These are phyloP conservation scores for Squalus acanthias DNA, from an alignment of 2,797 vertebrate species.

Conservation along the genomic window DNA sequence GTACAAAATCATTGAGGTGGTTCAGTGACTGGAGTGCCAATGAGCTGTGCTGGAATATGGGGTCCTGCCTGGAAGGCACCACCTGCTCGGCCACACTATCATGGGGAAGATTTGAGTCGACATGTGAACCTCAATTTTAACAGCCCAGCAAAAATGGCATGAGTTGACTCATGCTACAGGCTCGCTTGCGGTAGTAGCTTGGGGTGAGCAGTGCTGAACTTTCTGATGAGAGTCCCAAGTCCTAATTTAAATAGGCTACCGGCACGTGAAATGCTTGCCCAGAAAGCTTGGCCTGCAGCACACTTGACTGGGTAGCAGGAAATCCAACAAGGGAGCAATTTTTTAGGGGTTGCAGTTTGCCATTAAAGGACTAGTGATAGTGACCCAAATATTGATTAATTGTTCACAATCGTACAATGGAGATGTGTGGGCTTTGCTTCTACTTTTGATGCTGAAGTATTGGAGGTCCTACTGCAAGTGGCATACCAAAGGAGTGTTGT, in stretches of 20 bases:
- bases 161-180: neutral
- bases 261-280: neutral
- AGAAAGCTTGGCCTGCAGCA: neutral
- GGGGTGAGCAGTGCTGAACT: neutral
- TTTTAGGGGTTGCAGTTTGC: neutral
- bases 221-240: neutral
- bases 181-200: neutral
- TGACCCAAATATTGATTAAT: neutral
- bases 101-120: neutral
- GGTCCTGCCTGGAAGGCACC: neutral
- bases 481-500: neutral
- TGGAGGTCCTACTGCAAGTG: neutral
- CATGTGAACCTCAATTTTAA: neutral
- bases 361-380: neutral
- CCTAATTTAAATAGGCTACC: neutral
- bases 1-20: neutral
- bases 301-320: neutral
- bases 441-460: neutral
- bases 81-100: neutral
- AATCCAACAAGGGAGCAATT: neutral
- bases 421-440: neutral
- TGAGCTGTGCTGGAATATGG: neutral
- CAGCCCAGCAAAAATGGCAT: neutral
- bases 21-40: neutral
- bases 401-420: neutral